phyloP scores from a whole-genome alignment of 2,888 invertebrate genomes.

The Trypoxylon attenuatum region DNA sequence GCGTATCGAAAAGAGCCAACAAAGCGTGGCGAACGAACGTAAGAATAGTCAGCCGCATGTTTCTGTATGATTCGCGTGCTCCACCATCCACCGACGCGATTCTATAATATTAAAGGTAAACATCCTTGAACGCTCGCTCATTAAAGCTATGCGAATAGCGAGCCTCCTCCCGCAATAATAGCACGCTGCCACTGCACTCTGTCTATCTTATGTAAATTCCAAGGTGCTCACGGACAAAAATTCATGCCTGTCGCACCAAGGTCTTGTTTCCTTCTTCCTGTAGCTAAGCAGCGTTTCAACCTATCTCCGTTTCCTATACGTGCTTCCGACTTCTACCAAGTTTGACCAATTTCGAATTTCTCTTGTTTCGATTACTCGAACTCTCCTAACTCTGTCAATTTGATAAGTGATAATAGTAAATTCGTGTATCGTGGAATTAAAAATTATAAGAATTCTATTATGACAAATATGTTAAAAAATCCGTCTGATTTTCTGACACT shows the following conservation, averaged over 20 bases:
- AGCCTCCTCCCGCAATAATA: slow-evolving; percentile 48
- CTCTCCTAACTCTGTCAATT: no score
- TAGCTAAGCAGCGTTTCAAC: slow-evolving; percentile 15
- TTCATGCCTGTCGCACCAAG: slow-evolving; percentile 64
- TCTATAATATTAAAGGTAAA: slow-evolving; percentile 70
- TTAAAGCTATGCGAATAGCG: slow-evolving; percentile 61
- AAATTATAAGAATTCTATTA: no score
- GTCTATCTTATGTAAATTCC: slow-evolving; percentile 68
- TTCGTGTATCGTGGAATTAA: no score
- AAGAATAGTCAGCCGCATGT: no score
- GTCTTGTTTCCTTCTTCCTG: slow-evolving; percentile 58
- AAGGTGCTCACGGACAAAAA: slow-evolving; percentile 66
- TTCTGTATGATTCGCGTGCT: slow-evolving; percentile 27
- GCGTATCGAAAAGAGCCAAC: slow-evolving; percentile 48
- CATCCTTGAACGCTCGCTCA: slow-evolving; percentile 69
- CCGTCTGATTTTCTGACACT: no score
- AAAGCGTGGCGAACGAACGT: slow-evolving; percentile 47
- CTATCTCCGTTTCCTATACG: background rate
- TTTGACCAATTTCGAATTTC: no score
- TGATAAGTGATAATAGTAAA: background rate
- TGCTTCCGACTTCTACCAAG: background rate
- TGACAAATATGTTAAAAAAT: no score
- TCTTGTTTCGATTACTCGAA: no score
- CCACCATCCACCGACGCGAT: slow-evolving; percentile 40
- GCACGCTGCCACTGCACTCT: slow-evolving; percentile 54